Base-by-base conservation (phyloP, 2,888 invertebrate genomes). In the Dorcus parallelipipedus region DNA sequence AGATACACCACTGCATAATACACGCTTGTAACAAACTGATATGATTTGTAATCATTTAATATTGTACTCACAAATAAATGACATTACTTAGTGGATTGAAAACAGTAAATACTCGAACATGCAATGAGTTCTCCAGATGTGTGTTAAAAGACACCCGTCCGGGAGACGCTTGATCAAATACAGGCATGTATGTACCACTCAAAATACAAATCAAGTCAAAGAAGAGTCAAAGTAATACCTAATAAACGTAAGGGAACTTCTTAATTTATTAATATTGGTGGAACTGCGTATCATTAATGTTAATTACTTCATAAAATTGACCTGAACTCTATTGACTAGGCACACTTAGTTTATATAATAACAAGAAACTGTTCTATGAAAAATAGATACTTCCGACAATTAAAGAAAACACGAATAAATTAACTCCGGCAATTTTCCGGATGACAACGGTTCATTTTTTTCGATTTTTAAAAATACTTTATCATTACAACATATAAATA, bases 241-340 rank as follows among this genome's bases (percentile, higher is more conserved):
- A 6, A 33, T 33, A 33, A 33, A 33, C 26, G 3, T 33, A 33
- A 7, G 26, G 26, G 26, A 33, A 33, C 26, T 58, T 55, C 53
- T 52, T 55, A 51, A 41, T 51, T 54, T 56, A 61, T 60, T 68
- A 70, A 70, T 71, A 69, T 70, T 67, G 70, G 69, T 71, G 72
- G 73, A 75, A 75, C 75, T 74, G 74, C 75, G 75, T 74, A 74
- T 73, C 73, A 74, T 69, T 73, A 69, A 70, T 74, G 63, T 55
- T 45, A 73, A 68, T 71, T 72, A 73, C 66, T 71, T 72, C 70
- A 69, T 81, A 81, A 81, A 82, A 82, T 83, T 83, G 83, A 83
- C 83, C 79, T 81, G 82, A 82, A 82, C 80, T 81, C 82, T 83
- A 83, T 81, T 83, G 83, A 83, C 84, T 84, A 84, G 84, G 83